Conservation (phyloP, 2,113 vertebrate species). For the Neotragus moschatus region DNA sequence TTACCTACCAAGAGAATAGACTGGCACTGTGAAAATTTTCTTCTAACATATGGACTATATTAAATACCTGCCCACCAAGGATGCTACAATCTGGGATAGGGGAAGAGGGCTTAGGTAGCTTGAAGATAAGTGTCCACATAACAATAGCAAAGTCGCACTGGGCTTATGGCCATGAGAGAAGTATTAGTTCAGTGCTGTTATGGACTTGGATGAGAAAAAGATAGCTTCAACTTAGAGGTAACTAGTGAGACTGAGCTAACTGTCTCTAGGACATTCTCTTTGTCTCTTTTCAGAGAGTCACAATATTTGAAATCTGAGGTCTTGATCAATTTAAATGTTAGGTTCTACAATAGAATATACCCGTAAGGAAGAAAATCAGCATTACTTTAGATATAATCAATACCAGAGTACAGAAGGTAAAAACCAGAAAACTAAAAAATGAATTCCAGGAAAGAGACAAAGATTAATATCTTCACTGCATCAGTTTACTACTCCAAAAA, state of each 20-base stretch:
- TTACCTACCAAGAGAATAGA: conserved; percentile 22
- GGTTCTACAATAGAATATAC: neutral
- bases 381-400: neutral
- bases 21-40: neutral
- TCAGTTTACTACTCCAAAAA: neutral
- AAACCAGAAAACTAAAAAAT: neutral
- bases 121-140: neutral
- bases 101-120: neutral
- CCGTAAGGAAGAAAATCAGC: neutral
- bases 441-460: neutral
- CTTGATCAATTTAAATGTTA: conserved; percentile 1
- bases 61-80: neutral
- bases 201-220: neutral
- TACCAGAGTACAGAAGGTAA: neutral
- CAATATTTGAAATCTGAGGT: neutral
- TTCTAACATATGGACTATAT: conserved; percentile 24
- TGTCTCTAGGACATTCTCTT: neutral
- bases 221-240: neutral
- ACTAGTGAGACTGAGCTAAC: neutral
- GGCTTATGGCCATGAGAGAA: neutral
- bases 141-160: neutral
- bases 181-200: neutral
- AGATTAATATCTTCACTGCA: neutral
- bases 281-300: neutral
- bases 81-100: neutral